Evolutionary conservation across 2,797 vertebrate genomes (phyloP).

Genomic region (Cygnus olor): DNA sequence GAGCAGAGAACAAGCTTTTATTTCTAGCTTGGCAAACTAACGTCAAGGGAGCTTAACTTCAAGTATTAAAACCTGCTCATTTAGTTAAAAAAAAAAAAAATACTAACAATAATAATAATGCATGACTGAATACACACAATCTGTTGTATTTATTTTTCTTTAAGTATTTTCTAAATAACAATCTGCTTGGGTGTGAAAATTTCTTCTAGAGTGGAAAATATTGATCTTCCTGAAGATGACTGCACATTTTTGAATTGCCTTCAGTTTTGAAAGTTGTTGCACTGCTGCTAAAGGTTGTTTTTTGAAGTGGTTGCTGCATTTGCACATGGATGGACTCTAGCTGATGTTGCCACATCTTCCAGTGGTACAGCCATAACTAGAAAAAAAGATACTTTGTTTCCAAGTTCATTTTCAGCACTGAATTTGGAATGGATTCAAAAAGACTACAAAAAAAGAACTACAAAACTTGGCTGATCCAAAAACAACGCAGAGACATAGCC

Average conservation of each 20-base stretch:
- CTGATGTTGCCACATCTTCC: not conserved
- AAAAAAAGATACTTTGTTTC: not conserved
- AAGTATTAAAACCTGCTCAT: not conserved
- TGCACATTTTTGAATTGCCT: not conserved
- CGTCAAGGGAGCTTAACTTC: not conserved
- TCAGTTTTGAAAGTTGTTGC: not conserved
- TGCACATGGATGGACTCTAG: not conserved
- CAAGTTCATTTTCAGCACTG: not conserved
- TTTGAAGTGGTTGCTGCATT: not conserved
- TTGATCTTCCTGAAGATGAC: not conserved
- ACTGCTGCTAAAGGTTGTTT: not conserved
- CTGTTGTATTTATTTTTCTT: not conserved
- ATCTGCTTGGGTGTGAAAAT: not conserved
- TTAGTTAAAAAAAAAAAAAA: not conserved
- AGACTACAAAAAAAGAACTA: not conserved
- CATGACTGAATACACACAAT: not conserved
- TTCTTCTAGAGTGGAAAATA: not conserved
- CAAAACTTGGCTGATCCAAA: not conserved
- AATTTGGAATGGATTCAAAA: not conserved
- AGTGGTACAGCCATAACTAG: not conserved
- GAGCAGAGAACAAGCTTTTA: not conserved
- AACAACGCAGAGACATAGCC: not conserved
- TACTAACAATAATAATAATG: too few relatives aligned
- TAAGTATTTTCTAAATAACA: not conserved
- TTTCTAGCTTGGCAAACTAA: not conserved